Base-by-base conservation (phyloP, 2,888 invertebrate genomes). In the Oscheius sp. region DNA sequence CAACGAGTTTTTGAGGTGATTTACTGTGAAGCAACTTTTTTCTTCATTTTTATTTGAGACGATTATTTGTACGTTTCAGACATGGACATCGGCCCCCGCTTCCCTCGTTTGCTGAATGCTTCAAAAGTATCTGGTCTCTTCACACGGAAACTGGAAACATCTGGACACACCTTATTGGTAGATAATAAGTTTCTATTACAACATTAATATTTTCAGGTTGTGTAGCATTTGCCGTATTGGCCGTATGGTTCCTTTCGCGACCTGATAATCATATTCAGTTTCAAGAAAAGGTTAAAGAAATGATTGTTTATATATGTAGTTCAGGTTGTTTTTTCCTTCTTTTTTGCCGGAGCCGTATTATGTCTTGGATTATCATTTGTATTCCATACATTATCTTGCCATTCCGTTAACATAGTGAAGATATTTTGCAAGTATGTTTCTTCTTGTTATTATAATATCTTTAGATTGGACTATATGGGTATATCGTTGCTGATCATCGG, bases 91-190 rank as follows among this genome's bases (percentile, higher is more conserved):
- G 99, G 74, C 97, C 98, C 55, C 98, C 97, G 0, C 91, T 99
- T 79, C 96, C 96, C 43, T 96, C 96, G 41, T 97, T 98, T 64
- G 92, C 93, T 84, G 96, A 95, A n/a, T 99, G 99, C 89, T 96
- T 99, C 89, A 95, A 94, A 88, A 96, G 96, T 77, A 97, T 99
- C 86, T 99, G 98, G 91, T 93, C 97, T 79, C 93, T 99, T 83
- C 99, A 99, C 91, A 99, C 98, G 0, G 99, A 99, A 91, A 99
- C 99, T 16, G 98, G 96, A 63, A 99, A 99, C 89, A 99, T 99
- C 86, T 99, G 99, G 99, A 98, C 96, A 41, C 96, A 96, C 91
- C 91, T 97, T 70, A 91, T 96, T 56, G 91, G 89, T 90, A n/a
- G n/a, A n/a, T n/a, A n/a, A n/a, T n/a, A n/a, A n/a, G n/a, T n/a